Evolutionary conservation across 2,797 vertebrate genomes (phyloP).

Genomic region (Sebastes aleutianus): DNA sequence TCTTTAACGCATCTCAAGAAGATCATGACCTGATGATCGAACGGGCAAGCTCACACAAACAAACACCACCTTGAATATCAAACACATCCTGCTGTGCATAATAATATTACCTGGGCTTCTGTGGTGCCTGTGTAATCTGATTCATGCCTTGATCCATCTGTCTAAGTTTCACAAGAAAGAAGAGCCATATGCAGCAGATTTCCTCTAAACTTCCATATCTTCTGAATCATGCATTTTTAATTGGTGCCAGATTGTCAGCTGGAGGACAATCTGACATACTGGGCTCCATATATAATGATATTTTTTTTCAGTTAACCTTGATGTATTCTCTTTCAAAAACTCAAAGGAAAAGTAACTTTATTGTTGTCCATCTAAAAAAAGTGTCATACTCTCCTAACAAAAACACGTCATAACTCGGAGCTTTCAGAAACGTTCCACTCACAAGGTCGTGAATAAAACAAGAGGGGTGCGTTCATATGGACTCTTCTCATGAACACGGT

Average conservation of each 20-base stretch:
- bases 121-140: slow-evolving; percentile 32
- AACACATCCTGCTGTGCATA: slow-evolving; percentile 40
- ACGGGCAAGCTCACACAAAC: slow-evolving; percentile 17
- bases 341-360: background rate
- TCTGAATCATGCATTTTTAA: slow-evolving; percentile 3
- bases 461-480: no score
- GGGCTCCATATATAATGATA: background rate
- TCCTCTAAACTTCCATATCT: background rate
- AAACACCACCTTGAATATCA: slow-evolving; percentile 53
- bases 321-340: background rate
- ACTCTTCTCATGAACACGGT: no score
- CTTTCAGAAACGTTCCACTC: no score
- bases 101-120: slow-evolving; percentile 16
- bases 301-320: background rate
- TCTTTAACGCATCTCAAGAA: background rate
- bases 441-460: rapidly evolving
- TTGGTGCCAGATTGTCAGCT: slow-evolving; percentile 6
- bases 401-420: no score
- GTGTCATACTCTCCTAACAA: no score
- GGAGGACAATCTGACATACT: background rate
- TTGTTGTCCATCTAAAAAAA: background rate
- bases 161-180: slow-evolving; percentile 4
- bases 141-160: slow-evolving; percentile 47
- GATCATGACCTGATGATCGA: slow-evolving; percentile 17
- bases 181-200: slow-evolving; percentile 14